phyloP scores from a whole-genome alignment of 2,888 invertebrate genomes.

The Meloe dianella region DNA sequence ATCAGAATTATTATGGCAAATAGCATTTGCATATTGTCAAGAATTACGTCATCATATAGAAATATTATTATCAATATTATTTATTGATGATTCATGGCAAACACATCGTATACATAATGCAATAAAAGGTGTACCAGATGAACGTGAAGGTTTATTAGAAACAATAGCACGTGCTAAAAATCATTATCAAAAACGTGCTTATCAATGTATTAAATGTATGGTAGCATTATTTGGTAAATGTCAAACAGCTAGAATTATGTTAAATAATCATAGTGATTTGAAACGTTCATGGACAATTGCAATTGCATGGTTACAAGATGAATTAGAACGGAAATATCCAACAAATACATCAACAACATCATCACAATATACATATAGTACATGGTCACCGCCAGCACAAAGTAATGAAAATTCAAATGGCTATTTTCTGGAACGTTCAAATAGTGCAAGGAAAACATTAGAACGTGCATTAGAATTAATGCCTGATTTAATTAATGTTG shows the following conservation, averaged over 20 bases:
- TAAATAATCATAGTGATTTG: slow-evolving; percentile 78
- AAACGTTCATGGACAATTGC: slow-evolving; percentile 87
- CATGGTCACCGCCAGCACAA: slow-evolving; percentile 93
- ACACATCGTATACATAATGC: slow-evolving; percentile 92
- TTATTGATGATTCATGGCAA: slow-evolving; percentile 96
- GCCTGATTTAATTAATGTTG: slow-evolving; percentile 64
- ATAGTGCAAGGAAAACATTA: slow-evolving; percentile 89
- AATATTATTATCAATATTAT: slow-evolving; percentile 81
- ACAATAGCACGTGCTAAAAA: slow-evolving; percentile 91
- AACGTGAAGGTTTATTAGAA: slow-evolving; percentile 91
- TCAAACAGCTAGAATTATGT: slow-evolving; percentile 76
- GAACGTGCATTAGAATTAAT: slow-evolving; percentile 78
- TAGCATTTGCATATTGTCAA: slow-evolving; percentile 89
- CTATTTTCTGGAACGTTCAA: slow-evolving; percentile 91
- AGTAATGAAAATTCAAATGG: slow-evolving; percentile 96
- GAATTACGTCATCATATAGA: slow-evolving; percentile 93
- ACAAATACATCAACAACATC: slow-evolving; percentile 64
- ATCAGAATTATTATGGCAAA: slow-evolving; percentile 90
- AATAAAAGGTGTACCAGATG: slow-evolving; percentile 85
- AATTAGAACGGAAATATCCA: slow-evolving; percentile 79
- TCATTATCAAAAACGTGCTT: slow-evolving; percentile 95
- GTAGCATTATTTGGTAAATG: slow-evolving; percentile 89
- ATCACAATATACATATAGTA: slow-evolving; percentile 81
- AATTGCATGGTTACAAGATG: slow-evolving; percentile 94
- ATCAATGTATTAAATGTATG: slow-evolving; percentile 96